A percentile compares a stretch with the other conserved stretches of the same genome.
phyloP scores from a whole-genome alignment of 2,797 vertebrate genomes.

The Pipistrellus kuhlii region DNA sequence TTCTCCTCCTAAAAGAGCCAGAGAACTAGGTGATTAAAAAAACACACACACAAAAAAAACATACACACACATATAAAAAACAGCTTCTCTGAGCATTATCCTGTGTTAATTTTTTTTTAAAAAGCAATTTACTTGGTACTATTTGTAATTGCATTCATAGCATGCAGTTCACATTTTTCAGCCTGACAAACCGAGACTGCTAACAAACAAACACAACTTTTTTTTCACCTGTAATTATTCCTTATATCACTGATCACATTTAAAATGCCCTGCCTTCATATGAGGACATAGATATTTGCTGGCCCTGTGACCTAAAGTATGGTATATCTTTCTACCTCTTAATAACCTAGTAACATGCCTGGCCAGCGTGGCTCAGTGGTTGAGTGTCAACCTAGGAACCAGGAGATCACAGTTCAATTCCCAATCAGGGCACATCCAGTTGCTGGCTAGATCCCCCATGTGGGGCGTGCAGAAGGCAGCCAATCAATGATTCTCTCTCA shows the following conservation, averaged over 20 bases:
- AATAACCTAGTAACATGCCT: not conserved
- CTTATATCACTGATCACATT: not conserved
- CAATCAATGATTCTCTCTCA: no score
- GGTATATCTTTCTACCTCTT: not conserved
- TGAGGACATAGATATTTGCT: not conserved
- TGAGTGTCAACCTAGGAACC: no score
- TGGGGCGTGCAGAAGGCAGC: no score
- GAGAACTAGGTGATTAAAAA: not conserved
- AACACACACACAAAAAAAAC: no score
- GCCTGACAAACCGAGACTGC: not conserved
- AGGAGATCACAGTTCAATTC: no score
- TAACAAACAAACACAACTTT: not conserved
- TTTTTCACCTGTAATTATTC: not conserved
- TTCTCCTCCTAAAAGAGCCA: not conserved
- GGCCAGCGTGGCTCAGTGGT: no score
- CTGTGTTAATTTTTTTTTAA: not conserved
- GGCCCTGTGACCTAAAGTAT: not conserved
- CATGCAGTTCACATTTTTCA: not conserved
- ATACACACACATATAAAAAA: not conserved
- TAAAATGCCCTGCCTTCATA: not conserved
- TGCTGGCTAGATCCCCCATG: no score
- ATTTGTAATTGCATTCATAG: not conserved
- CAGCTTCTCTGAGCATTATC: not conserved
- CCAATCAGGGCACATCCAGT: no score
- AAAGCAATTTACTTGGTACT: not conserved